These are phyloP conservation scores for Nymphalis io DNA, from an alignment of 1,140 invertebrate genomes.

Conservation along the genomic window DNA sequence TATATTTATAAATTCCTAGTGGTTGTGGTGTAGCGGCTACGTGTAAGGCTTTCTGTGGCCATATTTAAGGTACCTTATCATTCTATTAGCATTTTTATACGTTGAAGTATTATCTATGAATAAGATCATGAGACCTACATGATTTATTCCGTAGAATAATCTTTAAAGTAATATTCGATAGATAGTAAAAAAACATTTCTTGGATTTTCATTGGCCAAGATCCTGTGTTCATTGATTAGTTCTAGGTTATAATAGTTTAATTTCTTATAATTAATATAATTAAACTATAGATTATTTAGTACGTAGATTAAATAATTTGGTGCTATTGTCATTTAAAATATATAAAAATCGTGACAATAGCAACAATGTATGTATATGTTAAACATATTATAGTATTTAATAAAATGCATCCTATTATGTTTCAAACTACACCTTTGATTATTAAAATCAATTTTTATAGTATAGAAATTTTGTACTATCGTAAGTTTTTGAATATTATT, in stretches of 20 bases:
- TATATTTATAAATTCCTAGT: slow-evolving; percentile 41
- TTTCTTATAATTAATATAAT: slow-evolving; percentile 20
- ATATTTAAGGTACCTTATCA: slow-evolving; percentile 46
- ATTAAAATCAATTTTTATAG: slow-evolving; percentile 10
- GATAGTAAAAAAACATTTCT: slow-evolving; percentile 41
- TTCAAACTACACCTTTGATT: slow-evolving; percentile 24
- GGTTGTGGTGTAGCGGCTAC: slow-evolving; percentile 43
- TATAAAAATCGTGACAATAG: background rate
- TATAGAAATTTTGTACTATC: slow-evolving; percentile 24
- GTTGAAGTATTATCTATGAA: background rate
- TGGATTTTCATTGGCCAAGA: slow-evolving; percentile 61
- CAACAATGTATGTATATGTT: slow-evolving; percentile 21
- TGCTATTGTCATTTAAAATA: slow-evolving; percentile 26
- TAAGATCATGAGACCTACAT: background rate
- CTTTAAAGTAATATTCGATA: slow-evolving; percentile 15
- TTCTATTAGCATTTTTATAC: slow-evolving; percentile 38
- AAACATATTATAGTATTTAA: slow-evolving; percentile 41
- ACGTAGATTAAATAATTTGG: slow-evolving; percentile 33
- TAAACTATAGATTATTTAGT: slow-evolving; percentile 10
- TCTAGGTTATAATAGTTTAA: slow-evolving; percentile 42
- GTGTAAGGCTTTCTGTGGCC: slow-evolving; percentile 38
- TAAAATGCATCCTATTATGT: slow-evolving; percentile 57
- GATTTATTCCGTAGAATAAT: background rate
- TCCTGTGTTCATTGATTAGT: slow-evolving; percentile 71
- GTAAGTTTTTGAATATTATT: slow-evolving; percentile 19